Evolutionary conservation across 2,888 invertebrate genomes (phyloP).

Genomic region (Deroplatys truncata): DNA sequence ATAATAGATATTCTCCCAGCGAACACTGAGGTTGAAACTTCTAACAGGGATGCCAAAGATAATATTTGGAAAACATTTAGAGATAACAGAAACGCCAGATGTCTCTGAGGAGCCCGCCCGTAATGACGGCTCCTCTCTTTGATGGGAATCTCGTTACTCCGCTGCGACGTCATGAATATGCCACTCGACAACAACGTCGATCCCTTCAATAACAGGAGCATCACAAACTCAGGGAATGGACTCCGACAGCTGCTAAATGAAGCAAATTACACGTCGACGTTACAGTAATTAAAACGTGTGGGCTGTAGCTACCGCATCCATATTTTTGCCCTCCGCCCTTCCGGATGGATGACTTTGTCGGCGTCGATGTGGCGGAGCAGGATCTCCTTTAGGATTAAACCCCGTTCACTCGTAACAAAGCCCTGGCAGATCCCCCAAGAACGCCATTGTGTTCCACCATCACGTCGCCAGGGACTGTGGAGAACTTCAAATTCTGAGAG

Average conservation of each 20-base stretch:
- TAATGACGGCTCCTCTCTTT: too few relatives aligned
- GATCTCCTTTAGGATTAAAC: neutral
- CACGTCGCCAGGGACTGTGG: neutral
- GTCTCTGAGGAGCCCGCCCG: too few relatives aligned
- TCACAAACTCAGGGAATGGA: too few relatives aligned
- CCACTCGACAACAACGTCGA: neutral
- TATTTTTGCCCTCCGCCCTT: neutral
- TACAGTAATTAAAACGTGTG: neutral
- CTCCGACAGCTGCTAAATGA: neutral
- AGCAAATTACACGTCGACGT: neutral
- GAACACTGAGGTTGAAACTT: too few relatives aligned
- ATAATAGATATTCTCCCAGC: too few relatives aligned
- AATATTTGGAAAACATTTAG: too few relatives aligned
- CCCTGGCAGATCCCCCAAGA: neutral
- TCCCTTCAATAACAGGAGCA: neutral
- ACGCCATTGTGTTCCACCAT: neutral
- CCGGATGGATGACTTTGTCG: neutral
- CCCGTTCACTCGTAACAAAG: neutral
- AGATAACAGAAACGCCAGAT: too few relatives aligned
- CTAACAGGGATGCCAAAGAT: too few relatives aligned
- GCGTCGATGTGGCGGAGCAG: neutral
- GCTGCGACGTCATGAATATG: neutral
- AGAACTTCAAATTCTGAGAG: too few relatives aligned
- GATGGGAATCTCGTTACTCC: too few relatives aligned
- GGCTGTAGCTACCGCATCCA: neutral